Conservation (phyloP, 2,888 invertebrate genomes). For the Dryomyza anilis region DNA sequence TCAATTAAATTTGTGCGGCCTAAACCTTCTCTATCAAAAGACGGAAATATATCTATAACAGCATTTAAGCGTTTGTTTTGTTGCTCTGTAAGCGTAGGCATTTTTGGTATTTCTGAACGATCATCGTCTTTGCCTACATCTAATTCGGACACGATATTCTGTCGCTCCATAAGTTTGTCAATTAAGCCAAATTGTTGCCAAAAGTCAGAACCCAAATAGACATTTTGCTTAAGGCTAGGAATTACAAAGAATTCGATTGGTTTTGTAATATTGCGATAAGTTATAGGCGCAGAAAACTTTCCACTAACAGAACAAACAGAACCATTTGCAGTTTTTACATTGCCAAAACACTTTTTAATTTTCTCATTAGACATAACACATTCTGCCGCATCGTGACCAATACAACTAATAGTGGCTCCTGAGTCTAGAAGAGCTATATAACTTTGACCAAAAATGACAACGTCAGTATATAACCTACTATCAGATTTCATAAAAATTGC, state of each 20-base stretch:
- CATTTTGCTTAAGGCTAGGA: conserved; percentile 1
- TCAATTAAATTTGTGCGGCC: conserved; percentile 19
- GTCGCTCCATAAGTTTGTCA: not conserved
- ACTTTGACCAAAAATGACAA: not conserved
- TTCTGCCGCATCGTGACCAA: not conserved
- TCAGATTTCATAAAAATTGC: not conserved
- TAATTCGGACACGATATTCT: not conserved
- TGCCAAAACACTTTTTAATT: not conserved
- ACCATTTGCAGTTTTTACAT: conserved; percentile 2
- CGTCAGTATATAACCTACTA: not conserved
- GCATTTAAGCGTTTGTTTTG: not conserved
- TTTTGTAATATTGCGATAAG: not conserved
- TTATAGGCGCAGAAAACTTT: not conserved
- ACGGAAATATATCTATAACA: not conserved
- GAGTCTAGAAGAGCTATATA: conserved; percentile 3
- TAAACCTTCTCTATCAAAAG: not conserved
- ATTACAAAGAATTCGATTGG: conserved; percentile 11
- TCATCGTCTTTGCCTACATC: not conserved
- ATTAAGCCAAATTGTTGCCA: conserved; percentile 11
- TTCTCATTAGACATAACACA: not conserved
- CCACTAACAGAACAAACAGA: not conserved
- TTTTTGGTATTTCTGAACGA: not conserved
- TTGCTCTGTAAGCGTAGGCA: not conserved
- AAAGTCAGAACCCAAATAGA: conserved; percentile 28
- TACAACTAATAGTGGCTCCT: conserved; percentile 5